phyloP scores from a whole-genome alignment of 30 jellyfish, hydroid and myxozoan species.

The Morbakka virulenta region DNA sequence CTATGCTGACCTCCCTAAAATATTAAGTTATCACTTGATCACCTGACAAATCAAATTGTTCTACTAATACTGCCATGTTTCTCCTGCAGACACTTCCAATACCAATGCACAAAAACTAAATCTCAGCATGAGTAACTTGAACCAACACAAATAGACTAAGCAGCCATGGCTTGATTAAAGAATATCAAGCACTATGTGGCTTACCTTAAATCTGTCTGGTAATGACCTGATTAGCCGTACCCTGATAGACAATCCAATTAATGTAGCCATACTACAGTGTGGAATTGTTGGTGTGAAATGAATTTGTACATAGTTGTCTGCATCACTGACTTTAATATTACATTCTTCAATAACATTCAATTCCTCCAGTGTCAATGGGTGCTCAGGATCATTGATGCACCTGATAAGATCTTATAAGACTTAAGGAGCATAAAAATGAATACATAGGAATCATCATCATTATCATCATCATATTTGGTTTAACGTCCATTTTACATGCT shows the following conservation, averaged over 20 bases:
- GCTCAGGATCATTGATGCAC: conserved; percentile 92
- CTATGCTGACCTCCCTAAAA: too few species aligned
- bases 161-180: too few species aligned
- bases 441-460: background rate
- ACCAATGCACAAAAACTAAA: background rate
- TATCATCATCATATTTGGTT: too few species aligned
- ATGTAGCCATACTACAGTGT: conserved; percentile 96
- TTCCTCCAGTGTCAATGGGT: conserved; percentile 90
- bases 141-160: background rate
- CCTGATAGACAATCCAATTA: conserved; percentile 85
- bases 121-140: background rate
- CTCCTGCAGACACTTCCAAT: background rate
- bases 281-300: conserved; percentile 96
- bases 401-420: conserved; percentile 58
- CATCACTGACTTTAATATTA: conserved; percentile 67
- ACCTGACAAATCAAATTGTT: background rate
- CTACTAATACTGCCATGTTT: background rate
- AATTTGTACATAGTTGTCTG: conserved; percentile 36
- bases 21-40: too few species aligned
- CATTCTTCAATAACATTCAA: conserved; percentile 79
- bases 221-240: conserved; percentile 82
- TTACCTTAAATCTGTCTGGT: conserved; percentile 87
- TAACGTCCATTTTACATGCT: too few species aligned
- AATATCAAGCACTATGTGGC: too few species aligned
- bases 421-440: too few species aligned